These are phyloP conservation scores for Mythimna impura DNA, from an alignment of 2,888 invertebrate genomes.

Conservation along the genomic window DNA sequence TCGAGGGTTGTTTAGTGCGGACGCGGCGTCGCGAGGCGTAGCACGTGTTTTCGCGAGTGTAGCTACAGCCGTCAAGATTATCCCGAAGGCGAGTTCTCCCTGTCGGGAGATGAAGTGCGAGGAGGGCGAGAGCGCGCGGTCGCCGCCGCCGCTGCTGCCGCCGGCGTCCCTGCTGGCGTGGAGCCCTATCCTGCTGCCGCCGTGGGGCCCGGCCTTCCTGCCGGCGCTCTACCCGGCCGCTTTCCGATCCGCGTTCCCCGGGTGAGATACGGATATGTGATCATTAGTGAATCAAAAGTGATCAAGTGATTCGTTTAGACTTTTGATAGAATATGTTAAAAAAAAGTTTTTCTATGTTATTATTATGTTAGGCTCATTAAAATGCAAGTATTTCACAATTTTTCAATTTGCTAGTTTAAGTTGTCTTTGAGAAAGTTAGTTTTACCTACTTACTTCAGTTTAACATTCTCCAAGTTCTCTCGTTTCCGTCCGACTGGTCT, in stretches of 20 bases:
- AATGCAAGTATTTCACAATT: neutral
- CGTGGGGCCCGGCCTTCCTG: constrained; percentile 93
- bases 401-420: neutral
- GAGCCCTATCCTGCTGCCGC: constrained; percentile 94
- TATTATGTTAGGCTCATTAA: neutral
- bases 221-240: constrained; percentile 94
- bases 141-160: constrained; percentile 87
- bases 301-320: constrained; percentile 46
- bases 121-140: constrained; percentile 85
- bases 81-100: constrained; percentile 89
- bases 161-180: constrained; percentile 93
- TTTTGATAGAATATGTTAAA: neutral
- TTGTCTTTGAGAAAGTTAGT: neutral
- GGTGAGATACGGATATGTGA: constrained; percentile 89
- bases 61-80: constrained; percentile 83
- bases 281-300: constrained; percentile 52
- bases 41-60: constrained; percentile 86
- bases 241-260: constrained; percentile 93
- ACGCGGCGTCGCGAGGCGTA: constrained; percentile 87
- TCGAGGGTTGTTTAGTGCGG: constrained; percentile 90
- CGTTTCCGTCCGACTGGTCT: constrained; percentile 9
- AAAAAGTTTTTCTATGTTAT: neutral
- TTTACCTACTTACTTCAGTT: neutral
- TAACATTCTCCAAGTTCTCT: neutral
- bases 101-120: constrained; percentile 89